These are phyloP conservation scores for Equus przewalskii DNA, from an alignment of 2,113 vertebrate species.

Conservation along the genomic window DNA sequence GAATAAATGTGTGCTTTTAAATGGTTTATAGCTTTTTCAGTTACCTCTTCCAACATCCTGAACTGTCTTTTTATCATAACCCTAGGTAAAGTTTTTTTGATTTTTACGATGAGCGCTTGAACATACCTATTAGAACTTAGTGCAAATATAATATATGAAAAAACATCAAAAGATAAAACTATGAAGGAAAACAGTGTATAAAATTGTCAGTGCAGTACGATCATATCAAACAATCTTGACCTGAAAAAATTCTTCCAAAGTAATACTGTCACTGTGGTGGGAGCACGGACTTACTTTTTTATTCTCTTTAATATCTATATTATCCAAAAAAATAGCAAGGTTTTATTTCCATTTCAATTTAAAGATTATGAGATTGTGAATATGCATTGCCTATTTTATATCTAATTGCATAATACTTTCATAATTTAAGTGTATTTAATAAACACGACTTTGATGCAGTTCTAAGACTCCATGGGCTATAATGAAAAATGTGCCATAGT, in stretches of 20 bases:
- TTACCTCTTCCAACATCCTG: not conserved
- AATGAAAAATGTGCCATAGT: not conserved
- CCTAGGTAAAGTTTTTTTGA: not conserved
- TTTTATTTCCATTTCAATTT: not conserved
- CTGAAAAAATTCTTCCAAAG: not conserved
- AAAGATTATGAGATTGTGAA: not conserved
- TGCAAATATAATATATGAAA: not conserved
- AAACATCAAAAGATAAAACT: not conserved
- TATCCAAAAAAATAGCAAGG: not conserved
- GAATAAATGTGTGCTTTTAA: slow-evolving; percentile 2
- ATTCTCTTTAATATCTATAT: not conserved
- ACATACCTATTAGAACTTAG: not conserved
- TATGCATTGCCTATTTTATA: not conserved
- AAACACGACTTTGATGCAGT: not conserved
- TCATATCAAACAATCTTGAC: not conserved
- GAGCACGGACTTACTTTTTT: not conserved
- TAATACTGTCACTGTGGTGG: not conserved
- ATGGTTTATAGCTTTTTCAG: not conserved
- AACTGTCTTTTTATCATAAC: not conserved
- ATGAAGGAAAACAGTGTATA: not conserved
- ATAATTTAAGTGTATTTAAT: not conserved
- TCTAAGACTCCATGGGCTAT: not conserved
- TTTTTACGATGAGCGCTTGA: not conserved
- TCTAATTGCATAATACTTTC: not conserved
- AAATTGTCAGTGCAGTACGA: not conserved